Percentiles rank a stretch among this genome's conserved stretches.
phyloP scores from a whole-genome alignment of 2,113 vertebrate genomes.

The Pogona vitticeps region DNA sequence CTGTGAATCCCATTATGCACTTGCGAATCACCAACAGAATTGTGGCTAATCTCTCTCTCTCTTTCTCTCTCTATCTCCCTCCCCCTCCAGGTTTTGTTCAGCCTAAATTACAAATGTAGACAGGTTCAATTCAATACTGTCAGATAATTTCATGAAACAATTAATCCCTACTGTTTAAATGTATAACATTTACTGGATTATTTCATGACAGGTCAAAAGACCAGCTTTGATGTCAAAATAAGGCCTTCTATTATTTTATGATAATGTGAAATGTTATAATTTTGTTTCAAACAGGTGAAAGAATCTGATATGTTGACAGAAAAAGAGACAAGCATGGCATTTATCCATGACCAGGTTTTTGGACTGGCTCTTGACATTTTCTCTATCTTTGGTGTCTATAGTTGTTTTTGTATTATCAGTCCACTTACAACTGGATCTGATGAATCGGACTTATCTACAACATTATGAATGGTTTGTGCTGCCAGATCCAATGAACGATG shows the following conservation, averaged over 20 bases:
- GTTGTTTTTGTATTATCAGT: constrained; percentile 13
- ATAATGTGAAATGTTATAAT: not conserved
- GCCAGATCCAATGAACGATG: not conserved
- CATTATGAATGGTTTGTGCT: not conserved
- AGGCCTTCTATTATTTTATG: not conserved
- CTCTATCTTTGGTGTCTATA: not conserved
- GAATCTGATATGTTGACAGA: constrained; percentile 7
- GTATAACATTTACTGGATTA: not conserved
- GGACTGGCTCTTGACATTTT: constrained; percentile 7
- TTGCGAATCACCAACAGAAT: too few relatives aligned
- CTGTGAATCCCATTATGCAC: too few relatives aligned
- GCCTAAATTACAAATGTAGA: not conserved
- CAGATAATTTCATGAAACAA: constrained; percentile 9
- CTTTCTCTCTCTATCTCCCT: not conserved
- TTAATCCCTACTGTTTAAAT: not conserved
- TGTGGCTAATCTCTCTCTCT: too few relatives aligned
- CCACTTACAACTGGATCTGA: not conserved
- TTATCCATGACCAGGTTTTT: not conserved
- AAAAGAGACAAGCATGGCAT: not conserved
- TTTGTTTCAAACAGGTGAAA: not conserved
- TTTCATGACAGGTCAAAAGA: not conserved
- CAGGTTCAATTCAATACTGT: not conserved
- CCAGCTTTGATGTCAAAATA: not conserved
- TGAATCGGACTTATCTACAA: not conserved
- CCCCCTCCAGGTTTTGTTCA: not conserved